Conservation (phyloP, 2,113 vertebrate genomes). For the Phocoena sinus region DNA sequence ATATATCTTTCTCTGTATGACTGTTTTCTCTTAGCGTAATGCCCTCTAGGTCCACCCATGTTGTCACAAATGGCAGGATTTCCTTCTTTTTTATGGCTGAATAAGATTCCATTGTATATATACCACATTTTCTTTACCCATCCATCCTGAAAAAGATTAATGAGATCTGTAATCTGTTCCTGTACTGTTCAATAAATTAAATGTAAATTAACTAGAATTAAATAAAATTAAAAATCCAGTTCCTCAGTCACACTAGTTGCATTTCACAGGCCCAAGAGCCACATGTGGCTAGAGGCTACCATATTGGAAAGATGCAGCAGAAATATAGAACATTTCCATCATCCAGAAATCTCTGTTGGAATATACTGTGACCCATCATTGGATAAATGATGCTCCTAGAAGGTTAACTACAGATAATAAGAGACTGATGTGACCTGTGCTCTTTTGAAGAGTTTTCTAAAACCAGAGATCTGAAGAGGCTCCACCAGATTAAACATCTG, state of each 20-base stretch:
- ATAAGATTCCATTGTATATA: background rate
- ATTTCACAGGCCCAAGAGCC: background rate
- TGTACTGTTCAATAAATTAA: background rate
- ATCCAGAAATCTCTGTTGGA: background rate
- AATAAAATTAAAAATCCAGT: background rate
- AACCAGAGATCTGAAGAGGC: background rate
- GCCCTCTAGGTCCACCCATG: background rate
- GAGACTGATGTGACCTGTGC: background rate
- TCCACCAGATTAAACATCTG: background rate
- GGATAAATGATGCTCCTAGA: background rate
- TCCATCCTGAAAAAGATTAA: background rate
- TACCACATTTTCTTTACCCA: background rate
- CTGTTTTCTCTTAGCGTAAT: background rate
- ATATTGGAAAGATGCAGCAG: background rate
- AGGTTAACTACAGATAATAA: background rate
- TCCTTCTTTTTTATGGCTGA: background rate
- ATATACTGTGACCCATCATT: background rate
- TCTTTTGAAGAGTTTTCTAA: background rate
- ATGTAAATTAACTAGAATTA: background rate
- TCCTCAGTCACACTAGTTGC: background rate
- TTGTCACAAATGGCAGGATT: background rate
- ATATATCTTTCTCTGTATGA: background rate
- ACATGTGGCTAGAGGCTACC: background rate
- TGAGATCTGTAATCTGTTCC: background rate
- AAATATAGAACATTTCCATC: background rate